Evolutionary conservation across 2,113 vertebrate species (phyloP).

Genomic region (Varanus komodoensis): DNA sequence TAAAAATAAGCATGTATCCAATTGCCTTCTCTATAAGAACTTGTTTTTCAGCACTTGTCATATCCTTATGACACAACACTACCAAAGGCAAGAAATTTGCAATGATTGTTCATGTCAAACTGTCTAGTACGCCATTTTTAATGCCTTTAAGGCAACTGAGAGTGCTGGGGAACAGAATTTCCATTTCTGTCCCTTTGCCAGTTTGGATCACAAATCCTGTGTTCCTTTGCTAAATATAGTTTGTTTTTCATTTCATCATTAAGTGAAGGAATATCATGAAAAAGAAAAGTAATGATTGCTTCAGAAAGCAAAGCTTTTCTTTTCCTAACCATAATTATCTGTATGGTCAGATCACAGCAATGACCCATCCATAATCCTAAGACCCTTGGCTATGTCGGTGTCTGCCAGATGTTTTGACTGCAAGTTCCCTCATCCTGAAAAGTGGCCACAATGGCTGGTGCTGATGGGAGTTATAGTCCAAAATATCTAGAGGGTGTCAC

Average conservation of each 20-base stretch:
- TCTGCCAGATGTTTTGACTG: background rate
- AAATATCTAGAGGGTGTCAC: background rate
- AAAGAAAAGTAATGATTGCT: background rate
- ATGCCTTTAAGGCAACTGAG: background rate
- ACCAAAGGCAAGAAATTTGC: constrained; percentile 15
- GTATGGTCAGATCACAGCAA: background rate
- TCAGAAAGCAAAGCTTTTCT: constrained; percentile 21
- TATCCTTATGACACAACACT: constrained; percentile 2
- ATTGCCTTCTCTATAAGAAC: background rate
- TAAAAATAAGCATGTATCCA: constrained; percentile 14
- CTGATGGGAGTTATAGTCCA: background rate
- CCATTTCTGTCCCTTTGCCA: background rate
- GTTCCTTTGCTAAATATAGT: background rate
- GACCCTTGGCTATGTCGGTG: background rate
- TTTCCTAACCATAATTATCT: background rate
- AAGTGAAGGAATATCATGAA: background rate
- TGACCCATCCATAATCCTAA: background rate
- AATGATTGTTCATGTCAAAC: constrained; percentile 2
- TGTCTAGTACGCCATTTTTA: background rate
- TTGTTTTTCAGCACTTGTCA: constrained; percentile 11
- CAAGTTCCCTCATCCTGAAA: background rate
- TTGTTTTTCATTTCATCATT: background rate
- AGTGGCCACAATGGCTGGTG: background rate
- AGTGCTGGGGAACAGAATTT: background rate
- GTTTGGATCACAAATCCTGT: background rate